Conservation (phyloP, 2,113 vertebrate genomes). For the Garra rufa region DNA sequence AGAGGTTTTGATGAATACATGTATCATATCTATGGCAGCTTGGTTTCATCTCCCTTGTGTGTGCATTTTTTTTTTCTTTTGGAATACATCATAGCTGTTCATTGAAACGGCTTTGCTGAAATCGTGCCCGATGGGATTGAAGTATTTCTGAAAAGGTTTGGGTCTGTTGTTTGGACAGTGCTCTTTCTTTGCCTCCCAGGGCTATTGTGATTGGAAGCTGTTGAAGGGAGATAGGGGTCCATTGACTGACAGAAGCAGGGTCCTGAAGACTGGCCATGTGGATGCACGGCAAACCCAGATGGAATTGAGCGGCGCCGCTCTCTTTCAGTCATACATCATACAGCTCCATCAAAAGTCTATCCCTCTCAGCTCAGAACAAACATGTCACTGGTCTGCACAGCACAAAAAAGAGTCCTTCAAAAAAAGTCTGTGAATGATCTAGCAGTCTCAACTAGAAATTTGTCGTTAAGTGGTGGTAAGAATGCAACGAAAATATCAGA, state of each 20-base stretch:
- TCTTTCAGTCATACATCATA: conserved; percentile 42
- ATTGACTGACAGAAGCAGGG: conserved; percentile 36
- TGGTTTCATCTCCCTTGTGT: conserved; percentile 31
- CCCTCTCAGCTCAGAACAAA: conserved; percentile 36
- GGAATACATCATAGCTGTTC: conserved; percentile 38
- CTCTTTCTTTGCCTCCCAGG: conserved; percentile 18
- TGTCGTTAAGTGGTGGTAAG: background rate
- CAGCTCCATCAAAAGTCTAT: conserved; percentile 29
- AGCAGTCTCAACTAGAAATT: background rate
- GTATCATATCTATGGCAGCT: conserved; percentile 45
- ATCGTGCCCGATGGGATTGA: conserved; percentile 27
- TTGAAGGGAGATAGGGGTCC: conserved; percentile 50
- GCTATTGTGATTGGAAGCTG: conserved; percentile 45
- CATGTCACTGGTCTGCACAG: conserved; percentile 36
- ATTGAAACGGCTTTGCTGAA: conserved; percentile 51
- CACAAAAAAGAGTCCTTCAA: background rate
- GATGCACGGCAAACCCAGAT: conserved; percentile 21
- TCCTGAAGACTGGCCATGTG: conserved; percentile 25
- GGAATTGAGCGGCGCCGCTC: conserved; percentile 34
- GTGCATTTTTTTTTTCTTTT: background rate
- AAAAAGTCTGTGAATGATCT: background rate
- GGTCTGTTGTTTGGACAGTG: conserved; percentile 40
- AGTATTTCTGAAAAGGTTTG: conserved; percentile 41
- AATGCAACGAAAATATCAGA: background rate
- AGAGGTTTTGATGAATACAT: conserved; percentile 44